Evolutionary conservation across 2,113 vertebrate genomes (phyloP).

Genomic region (Entosphenus tridentatus): DNA sequence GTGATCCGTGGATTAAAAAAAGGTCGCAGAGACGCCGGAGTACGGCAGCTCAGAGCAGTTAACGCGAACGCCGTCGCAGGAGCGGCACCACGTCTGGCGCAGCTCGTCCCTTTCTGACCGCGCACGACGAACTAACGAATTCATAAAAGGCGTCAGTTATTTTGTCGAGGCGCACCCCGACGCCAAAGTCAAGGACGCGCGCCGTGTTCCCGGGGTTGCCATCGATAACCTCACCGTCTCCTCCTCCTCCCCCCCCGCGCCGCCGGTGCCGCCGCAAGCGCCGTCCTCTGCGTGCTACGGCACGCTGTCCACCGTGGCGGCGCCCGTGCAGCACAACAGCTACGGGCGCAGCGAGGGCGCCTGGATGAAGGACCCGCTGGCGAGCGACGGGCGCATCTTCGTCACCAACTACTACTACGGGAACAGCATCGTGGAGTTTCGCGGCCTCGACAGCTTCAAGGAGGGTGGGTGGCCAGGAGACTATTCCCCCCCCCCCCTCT

Average conservation of each 20-base stretch:
- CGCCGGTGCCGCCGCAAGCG: not conserved
- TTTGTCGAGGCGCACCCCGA: no score
- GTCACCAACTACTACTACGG: constrained; percentile 83
- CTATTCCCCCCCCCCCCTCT: no score
- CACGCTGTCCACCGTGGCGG: constrained; percentile 68
- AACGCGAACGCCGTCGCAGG: no score
- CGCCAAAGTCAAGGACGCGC: no score
- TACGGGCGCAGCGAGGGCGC: constrained; percentile 69
- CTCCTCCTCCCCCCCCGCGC: not conserved
- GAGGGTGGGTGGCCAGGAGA: constrained; percentile 28
- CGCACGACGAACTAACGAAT: no score
- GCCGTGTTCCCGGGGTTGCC: no score
- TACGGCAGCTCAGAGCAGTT: no score
- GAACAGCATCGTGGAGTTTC: constrained; percentile 74
- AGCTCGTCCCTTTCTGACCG: no score
- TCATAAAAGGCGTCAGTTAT: no score
- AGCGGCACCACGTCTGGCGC: no score
- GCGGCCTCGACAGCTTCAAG: constrained; percentile 73
- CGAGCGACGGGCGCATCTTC: constrained; percentile 50
- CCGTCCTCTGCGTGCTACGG: constrained; percentile 43
- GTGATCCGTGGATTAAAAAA: no score
- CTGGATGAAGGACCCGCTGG: constrained; percentile 93
- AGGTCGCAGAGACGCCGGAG: no score
- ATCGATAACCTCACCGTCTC: not conserved
- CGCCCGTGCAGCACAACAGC: constrained; percentile 67